Evolutionary conservation across 2,888 invertebrate genomes (phyloP), one percentile per base, ranked within the genome.

Genomic region (Dendrolimus pini): DNA sequence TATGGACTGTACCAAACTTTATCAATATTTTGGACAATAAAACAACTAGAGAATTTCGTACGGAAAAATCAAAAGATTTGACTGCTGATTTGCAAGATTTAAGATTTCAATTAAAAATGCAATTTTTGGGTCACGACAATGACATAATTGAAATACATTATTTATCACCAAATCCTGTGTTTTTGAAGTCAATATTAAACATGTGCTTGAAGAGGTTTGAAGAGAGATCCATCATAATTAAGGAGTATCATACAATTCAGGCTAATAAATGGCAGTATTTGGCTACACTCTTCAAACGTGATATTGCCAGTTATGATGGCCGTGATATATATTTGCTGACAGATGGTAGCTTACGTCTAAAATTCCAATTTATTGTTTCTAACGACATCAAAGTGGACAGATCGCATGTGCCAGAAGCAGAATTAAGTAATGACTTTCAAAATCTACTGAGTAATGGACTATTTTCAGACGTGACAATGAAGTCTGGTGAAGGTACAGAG

Each of bases 241-340:
- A 85, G 55, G 89, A 89, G 57, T 89, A 86, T 60, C 87, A 85
- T 58, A 85, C 85, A 7, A 79, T 88, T 2, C 83, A 84, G 66
- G 82, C 83, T 0, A 88, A 89, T 60, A 87, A 88, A 63, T 89
- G 89, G 89, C 89, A 89, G 65, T 89, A 85, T 62, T 70, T 90
- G 55, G 83, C 86, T 6, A 87, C 85, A 1, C 68, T 89, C 18
- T 89, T 78, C 59, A 90, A 87, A 57, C 73, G 83, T 41, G 89
- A 89, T 56, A 81, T 89, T 52, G 77, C 74, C 0, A 82, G 78
- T 61, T 76, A 77, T 56, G 83, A 85, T 47, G 83, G 82, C 1
- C 70, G 80, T 18, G 87, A 87, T 10, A 75, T 77, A 60, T 86
- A 77, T 58, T 64, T 90, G 2, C 67, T 86, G 1, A 83, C 79